Conservation (phyloP, 2,888 invertebrate species). For the Mythimna ferrago region DNA sequence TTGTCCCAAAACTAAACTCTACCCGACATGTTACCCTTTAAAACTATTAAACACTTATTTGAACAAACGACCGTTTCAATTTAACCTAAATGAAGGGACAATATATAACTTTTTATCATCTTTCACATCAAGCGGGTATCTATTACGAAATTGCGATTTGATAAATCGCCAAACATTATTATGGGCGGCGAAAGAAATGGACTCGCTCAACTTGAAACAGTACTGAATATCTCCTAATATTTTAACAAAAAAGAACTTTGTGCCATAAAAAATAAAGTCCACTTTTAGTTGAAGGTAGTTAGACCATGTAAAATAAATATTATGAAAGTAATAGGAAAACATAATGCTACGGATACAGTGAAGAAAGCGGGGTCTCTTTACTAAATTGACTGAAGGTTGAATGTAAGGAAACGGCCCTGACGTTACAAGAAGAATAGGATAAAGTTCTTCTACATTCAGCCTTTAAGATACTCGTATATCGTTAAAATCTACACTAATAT, state of each 20-base stretch:
- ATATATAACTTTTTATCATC: conserved; percentile 82
- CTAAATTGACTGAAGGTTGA: conserved; percentile 80
- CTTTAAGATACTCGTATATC: conserved; percentile 17
- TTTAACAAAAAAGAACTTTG: conserved; percentile 71
- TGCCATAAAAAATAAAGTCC: conserved; percentile 63
- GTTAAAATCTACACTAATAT: neutral
- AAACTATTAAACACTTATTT: conserved; percentile 41
- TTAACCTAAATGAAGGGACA: conserved; percentile 65
- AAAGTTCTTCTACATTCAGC: conserved; percentile 18
- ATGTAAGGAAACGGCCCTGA: conserved; percentile 62
- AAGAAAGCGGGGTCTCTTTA: conserved; percentile 81
- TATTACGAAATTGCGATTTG: conserved; percentile 90
- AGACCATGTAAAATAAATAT: conserved; percentile 79
- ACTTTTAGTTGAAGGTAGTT: conserved; percentile 59
- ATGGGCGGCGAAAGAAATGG: conserved; percentile 89
- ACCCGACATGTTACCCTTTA: neutral
- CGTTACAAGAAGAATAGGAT: conserved; percentile 19
- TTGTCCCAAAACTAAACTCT: neutral
- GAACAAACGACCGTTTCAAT: conserved; percentile 56
- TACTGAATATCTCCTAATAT: conserved; percentile 66
- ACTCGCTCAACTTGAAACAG: conserved; percentile 84
- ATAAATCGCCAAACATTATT: conserved; percentile 90
- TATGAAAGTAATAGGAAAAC: conserved; percentile 84
- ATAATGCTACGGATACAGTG: conserved; percentile 80
- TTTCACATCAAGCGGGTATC: conserved; percentile 87